Conservation (phyloP, 2,797 vertebrate species). For the Agapornis canus region DNA sequence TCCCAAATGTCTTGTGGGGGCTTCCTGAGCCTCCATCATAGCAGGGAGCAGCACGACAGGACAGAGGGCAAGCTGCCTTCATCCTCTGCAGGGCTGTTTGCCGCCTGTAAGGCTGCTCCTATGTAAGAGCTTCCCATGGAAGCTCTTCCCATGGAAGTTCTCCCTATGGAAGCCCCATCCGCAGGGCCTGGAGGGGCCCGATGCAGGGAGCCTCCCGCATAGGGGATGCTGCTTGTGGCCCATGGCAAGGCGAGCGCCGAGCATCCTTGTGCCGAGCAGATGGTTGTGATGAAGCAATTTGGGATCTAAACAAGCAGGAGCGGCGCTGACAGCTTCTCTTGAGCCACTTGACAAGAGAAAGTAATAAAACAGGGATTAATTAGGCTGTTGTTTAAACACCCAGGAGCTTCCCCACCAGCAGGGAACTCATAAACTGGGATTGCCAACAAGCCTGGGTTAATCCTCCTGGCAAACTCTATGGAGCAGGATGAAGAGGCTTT, state of each 20-base stretch:
- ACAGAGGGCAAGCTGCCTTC: background rate
- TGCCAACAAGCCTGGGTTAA: conserved; percentile 92
- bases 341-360: conserved; percentile 86
- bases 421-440: conserved; percentile 92
- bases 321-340: conserved; percentile 40
- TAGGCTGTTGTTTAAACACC: conserved; percentile 94
- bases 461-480: conserved; percentile 74
- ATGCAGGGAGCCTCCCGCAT: accelerated
- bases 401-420: conserved; percentile 81
- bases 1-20: background rate
- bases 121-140: background rate
- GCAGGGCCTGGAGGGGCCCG: background rate
- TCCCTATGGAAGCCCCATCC: background rate
- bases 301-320: conserved; percentile 42
- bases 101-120: background rate
- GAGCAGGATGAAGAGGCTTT: conserved; percentile 41
- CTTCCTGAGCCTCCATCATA: background rate
- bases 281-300: conserved; percentile 64
- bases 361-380: conserved; percentile 96
- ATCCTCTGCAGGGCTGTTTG: background rate
- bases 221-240: background rate
- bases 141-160: background rate
- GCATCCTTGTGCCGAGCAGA: conserved; percentile 16
- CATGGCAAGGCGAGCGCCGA: background rate
- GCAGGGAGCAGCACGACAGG: background rate